Evolutionary conservation across 1,140 invertebrate genomes (phyloP).

Genomic region (Lineus longissimus): DNA sequence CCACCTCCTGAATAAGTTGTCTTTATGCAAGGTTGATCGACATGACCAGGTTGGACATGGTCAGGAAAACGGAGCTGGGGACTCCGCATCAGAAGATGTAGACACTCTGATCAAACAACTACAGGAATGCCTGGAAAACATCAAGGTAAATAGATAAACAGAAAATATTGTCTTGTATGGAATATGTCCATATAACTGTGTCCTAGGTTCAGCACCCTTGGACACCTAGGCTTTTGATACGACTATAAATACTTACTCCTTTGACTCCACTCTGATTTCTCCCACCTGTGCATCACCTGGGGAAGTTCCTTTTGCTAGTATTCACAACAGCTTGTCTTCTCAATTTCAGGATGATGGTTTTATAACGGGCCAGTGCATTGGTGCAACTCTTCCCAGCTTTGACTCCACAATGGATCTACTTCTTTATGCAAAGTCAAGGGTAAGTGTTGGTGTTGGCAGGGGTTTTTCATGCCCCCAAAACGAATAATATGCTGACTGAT

Average conservation of each 20-base stretch:
- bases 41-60: constrained; percentile 23
- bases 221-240: no score
- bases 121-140: constrained; percentile 25
- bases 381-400: constrained; percentile 32
- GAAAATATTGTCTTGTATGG: not conserved
- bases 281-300: no score
- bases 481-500: no score
- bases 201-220: no score
- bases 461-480: no score
- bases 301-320: no score
- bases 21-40: constrained; percentile 35
- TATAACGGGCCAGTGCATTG: constrained; percentile 32
- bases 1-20: constrained; percentile 38
- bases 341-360: constrained; percentile 34
- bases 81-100: no score
- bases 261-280: no score
- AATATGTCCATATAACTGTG: no score
- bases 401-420: constrained; percentile 31
- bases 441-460: constrained; percentile 20
- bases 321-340: not conserved
- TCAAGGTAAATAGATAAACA: constrained; percentile 30
- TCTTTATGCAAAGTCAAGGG: constrained; percentile 30
- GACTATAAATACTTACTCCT: no score
- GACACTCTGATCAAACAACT: no score
- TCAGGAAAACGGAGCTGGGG: constrained; percentile 30